Percentiles rank a stretch among this genome's conserved stretches.
Conservation (phyloP, 1,140 invertebrate species). For the Drosophila fuyamai region DNA sequence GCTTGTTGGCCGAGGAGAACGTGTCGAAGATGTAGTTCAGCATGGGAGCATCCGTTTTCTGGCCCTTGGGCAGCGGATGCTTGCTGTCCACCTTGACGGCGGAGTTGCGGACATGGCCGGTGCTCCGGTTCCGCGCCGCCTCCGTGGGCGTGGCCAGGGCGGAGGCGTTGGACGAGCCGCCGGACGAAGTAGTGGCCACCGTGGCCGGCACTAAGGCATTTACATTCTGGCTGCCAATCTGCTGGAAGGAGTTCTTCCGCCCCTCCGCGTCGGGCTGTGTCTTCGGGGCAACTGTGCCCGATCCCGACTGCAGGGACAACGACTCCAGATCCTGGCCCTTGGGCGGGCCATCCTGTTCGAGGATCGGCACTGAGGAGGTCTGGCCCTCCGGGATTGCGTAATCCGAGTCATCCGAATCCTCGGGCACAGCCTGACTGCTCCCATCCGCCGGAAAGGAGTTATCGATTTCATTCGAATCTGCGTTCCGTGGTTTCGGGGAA, state of each 20-base stretch:
- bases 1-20: constrained; percentile 88
- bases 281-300: constrained; percentile 18
- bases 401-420: constrained; percentile 34
- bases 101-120: constrained; percentile 48
- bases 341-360: constrained; percentile 16
- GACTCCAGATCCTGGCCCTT: constrained; percentile 69
- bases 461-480: constrained; percentile 83
- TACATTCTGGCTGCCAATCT: constrained; percentile 73
- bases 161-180: constrained; percentile 17
- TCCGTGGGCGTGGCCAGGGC: constrained; percentile 23
- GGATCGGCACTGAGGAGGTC: constrained; percentile 29
- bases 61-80: constrained; percentile 76
- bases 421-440: constrained; percentile 11
- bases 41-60: constrained; percentile 89
- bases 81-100: constrained; percentile 75
- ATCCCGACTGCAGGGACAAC: constrained; percentile 65
- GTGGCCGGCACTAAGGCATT: constrained; percentile 61
- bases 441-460: constrained; percentile 68
- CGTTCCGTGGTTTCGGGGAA: not conserved
- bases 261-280: constrained; percentile 36
- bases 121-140: constrained; percentile 19
- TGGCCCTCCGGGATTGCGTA: constrained; percentile 64
- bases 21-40: constrained; percentile 90
- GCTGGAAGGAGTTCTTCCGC: constrained; percentile 63
- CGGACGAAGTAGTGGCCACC: constrained; percentile 26